phyloP scores from a whole-genome alignment of 1,140 invertebrate species.

The Anastatus disparis region DNA sequence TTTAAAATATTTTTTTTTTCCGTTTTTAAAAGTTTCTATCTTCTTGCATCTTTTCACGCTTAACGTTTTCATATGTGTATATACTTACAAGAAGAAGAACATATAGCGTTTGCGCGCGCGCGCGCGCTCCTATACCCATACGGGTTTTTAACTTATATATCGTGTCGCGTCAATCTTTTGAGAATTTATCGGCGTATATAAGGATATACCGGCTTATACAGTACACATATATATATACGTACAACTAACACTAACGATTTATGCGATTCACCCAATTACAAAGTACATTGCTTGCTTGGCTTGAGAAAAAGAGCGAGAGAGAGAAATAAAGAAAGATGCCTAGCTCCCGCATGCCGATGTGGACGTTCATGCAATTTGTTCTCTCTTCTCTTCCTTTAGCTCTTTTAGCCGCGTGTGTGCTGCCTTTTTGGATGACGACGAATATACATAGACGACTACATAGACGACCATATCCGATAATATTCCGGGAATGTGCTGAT shows the following conservation, averaged over 20 bases:
- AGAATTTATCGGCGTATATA: constrained; percentile 48
- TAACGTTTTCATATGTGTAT: too few species aligned
- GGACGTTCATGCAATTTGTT: constrained; percentile 30
- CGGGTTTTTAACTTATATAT: constrained; percentile 45
- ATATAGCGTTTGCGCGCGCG: neutral
- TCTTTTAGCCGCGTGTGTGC: neutral
- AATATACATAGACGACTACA: neutral
- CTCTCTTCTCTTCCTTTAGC: neutral
- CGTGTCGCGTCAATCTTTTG: constrained; percentile 50
- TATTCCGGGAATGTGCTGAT: constrained; percentile 29
- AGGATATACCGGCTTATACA: constrained; percentile 26
- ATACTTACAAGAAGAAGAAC: too few species aligned
- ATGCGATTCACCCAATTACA: constrained; percentile 52
- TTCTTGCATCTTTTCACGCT: too few species aligned
- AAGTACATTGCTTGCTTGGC: too few species aligned
- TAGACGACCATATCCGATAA: constrained; percentile 23
- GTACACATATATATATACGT: neutral
- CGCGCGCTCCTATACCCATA: neutral
- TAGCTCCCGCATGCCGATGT: constrained; percentile 23
- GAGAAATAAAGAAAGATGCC: too few species aligned
- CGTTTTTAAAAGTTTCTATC: too few species aligned
- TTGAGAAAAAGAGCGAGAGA: too few species aligned
- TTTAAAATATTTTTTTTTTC: too few species aligned
- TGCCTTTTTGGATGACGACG: too few species aligned
- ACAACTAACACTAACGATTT: constrained; percentile 42